These are phyloP conservation scores for Periparus ater DNA, from an alignment of 2,797 vertebrate genomes.

Conservation along the genomic window DNA sequence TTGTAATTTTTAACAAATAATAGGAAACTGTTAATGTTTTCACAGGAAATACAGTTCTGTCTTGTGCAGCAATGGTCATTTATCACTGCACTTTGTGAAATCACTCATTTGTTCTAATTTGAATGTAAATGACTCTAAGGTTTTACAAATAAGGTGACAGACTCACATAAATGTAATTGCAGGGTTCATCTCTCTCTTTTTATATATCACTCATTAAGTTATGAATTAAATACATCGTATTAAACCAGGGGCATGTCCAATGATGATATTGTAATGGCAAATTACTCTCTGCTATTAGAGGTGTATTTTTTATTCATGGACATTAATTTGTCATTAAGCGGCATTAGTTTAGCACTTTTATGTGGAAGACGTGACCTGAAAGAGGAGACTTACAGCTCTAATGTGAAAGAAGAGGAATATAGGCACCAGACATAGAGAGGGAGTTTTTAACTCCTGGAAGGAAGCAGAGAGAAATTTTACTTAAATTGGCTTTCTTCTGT, in stretches of 20 bases:
- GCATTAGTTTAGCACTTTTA: constrained; percentile 89
- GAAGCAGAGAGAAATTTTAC: not conserved
- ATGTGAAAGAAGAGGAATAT: constrained; percentile 60
- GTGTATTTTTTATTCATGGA: constrained; percentile 89
- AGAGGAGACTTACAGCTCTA: constrained; percentile 74
- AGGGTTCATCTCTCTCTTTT: constrained; percentile 87
- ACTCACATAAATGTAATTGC: constrained; percentile 89
- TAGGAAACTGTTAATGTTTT: constrained; percentile 82
- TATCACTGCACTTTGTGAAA: constrained; percentile 86
- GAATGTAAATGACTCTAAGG: constrained; percentile 89
- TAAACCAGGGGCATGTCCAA: constrained; percentile 90
- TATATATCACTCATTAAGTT: constrained; percentile 90
- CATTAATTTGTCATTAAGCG: constrained; percentile 90
- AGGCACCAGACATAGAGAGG: constrained; percentile 38
- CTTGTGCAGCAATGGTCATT: constrained; percentile 80
- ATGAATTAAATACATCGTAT: constrained; percentile 91
- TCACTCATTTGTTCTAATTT: constrained; percentile 89
- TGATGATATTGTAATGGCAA: constrained; percentile 90
- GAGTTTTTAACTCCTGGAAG: not conserved
- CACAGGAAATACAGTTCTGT: constrained; percentile 81
- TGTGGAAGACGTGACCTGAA: constrained; percentile 85
- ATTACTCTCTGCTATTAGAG: constrained; percentile 88
- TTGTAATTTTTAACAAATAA: constrained; percentile 87
- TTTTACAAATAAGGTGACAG: constrained; percentile 91
- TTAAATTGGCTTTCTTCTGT: constrained; percentile 28